A percentile compares a stretch with the other conserved stretches of the same genome.
Conservation (phyloP, 2,113 vertebrate genomes). For the Aramus guarauna region DNA sequence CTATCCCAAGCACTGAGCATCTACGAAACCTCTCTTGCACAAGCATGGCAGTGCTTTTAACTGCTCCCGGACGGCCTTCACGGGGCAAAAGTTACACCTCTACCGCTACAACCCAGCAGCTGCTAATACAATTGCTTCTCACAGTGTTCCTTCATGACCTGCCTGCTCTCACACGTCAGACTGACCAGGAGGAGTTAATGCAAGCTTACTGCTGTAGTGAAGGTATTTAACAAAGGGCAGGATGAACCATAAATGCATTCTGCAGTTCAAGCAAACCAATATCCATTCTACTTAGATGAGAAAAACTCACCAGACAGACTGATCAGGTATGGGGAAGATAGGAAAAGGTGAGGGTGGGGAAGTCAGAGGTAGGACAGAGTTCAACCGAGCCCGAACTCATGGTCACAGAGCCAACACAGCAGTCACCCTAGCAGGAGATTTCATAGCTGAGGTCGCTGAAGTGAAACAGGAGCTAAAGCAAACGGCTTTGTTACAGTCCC, state of each 20-base stretch:
- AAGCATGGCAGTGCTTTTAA: background rate
- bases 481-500: background rate
- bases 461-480: background rate
- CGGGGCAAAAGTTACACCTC: background rate
- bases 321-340: background rate
- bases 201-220: background rate
- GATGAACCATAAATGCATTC: background rate
- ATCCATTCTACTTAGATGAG: background rate
- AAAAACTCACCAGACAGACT: background rate
- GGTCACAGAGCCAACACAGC: background rate
- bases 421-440: background rate
- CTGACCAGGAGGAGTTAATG: background rate
- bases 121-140: background rate
- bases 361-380: background rate
- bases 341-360: background rate
- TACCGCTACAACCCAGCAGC: background rate
- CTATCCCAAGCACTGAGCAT: background rate
- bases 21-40: accelerated
- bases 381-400: background rate
- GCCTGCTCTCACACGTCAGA: background rate
- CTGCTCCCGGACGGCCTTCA: background rate
- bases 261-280: background rate
- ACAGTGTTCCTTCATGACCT: accelerated
- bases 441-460: background rate
- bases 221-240: background rate